Percentiles rank a stretch among this genome's conserved stretches.
phyloP scores from a whole-genome alignment of 2,888 invertebrate genomes.

The Papilio elwesi region DNA sequence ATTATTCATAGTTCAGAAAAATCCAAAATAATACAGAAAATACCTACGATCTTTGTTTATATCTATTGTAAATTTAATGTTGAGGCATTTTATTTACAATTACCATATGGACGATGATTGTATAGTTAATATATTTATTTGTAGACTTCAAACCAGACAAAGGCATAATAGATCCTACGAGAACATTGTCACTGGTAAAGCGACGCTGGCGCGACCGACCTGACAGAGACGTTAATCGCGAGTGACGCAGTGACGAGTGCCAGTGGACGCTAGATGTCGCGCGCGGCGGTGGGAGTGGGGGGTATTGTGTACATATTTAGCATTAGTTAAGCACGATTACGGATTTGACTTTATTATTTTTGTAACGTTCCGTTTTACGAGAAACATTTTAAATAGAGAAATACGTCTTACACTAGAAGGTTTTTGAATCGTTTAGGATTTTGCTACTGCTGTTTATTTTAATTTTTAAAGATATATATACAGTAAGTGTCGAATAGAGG shows the following conservation, averaged over 20 bases:
- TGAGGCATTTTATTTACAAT: background rate
- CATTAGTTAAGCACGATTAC: slow-evolving; percentile 68
- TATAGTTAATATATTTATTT: background rate
- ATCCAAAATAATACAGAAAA: background rate
- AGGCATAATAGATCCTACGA: slow-evolving; percentile 56
- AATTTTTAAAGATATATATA: slow-evolving; percentile 30
- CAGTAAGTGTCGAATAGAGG: slow-evolving; percentile 35
- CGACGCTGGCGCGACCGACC: slow-evolving; percentile 62
- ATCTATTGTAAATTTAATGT: slow-evolving; percentile 4
- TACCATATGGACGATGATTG: background rate
- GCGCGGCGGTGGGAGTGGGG: slow-evolving; percentile 55
- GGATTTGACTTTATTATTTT: slow-evolving; percentile 71
- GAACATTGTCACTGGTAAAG: slow-evolving; percentile 81
- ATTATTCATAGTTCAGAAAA: slow-evolving; percentile 1
- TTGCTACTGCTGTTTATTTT: slow-evolving; percentile 38
- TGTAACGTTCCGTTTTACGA: slow-evolving; percentile 52
- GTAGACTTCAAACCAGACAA: slow-evolving; percentile 32
- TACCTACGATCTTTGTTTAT: background rate
- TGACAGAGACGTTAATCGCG: slow-evolving; percentile 44
- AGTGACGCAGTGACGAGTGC: slow-evolving; percentile 61
- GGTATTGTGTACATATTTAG: slow-evolving; percentile 73
- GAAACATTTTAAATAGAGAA: slow-evolving; percentile 41
- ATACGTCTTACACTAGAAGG: slow-evolving; percentile 46
- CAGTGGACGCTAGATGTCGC: slow-evolving; percentile 56
- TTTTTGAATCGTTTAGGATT: slow-evolving; percentile 38